phyloP scores from a whole-genome alignment of 2,888 invertebrate species.

The Drosophila melanosoma region DNA sequence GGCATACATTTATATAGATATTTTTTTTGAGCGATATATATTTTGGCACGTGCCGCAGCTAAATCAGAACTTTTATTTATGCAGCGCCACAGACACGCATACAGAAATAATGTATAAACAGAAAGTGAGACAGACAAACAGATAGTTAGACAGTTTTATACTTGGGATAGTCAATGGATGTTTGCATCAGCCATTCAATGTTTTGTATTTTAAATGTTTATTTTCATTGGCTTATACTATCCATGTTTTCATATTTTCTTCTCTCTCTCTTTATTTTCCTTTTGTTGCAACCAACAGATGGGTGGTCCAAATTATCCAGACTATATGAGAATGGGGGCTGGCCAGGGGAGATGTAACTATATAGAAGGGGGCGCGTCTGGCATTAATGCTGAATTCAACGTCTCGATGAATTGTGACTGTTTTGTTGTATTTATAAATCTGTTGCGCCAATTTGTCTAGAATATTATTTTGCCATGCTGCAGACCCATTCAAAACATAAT shows the following conservation, averaged over 20 bases:
- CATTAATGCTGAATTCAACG: conserved; percentile 3
- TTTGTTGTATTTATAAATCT: conserved; percentile 9
- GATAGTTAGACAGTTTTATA: conserved; percentile 33
- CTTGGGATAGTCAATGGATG: conserved; percentile 30
- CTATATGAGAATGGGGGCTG: background rate
- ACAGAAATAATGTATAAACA: conserved; percentile 18
- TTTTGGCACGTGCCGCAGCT: conserved; percentile 73
- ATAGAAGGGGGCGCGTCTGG: conserved; percentile 39
- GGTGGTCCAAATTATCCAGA: conserved; percentile 50
- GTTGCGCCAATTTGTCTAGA: conserved; percentile 32
- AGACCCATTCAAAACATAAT: background rate
- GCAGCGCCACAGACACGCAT: conserved; percentile 16
- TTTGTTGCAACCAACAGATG: conserved; percentile 35
- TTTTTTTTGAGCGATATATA: conserved; percentile 41
- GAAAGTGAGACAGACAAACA: conserved; percentile 6
- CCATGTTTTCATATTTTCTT: conserved; percentile 18
- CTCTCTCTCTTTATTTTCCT: background rate
- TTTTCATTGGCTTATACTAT: conserved; percentile 45
- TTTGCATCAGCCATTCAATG: conserved; percentile 30
- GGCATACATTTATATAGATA: conserved; percentile 28
- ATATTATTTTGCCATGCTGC: background rate
- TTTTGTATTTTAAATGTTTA: conserved; percentile 42
- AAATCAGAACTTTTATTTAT: conserved; percentile 59
- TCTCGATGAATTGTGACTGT: conserved; percentile 6
- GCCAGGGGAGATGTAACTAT: background rate